These are phyloP conservation scores for Tachuris rubrigastra DNA, from an alignment of 2,113 vertebrate species.

Conservation along the genomic window DNA sequence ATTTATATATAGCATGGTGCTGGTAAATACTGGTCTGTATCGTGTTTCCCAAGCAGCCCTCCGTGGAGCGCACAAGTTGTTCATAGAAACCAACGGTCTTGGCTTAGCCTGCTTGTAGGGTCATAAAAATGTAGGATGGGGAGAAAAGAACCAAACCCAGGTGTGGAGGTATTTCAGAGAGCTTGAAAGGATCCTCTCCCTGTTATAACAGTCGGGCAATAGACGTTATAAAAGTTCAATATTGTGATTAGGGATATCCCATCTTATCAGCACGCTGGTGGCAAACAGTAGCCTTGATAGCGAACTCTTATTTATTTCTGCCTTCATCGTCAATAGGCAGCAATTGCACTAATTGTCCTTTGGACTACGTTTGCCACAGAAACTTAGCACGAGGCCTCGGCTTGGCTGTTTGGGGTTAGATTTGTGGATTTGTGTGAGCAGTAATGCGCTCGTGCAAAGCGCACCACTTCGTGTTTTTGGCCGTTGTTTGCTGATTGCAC, in stretches of 20 bases:
- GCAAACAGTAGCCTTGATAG: background rate
- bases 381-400: background rate
- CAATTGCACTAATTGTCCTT: background rate
- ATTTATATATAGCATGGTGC: background rate
- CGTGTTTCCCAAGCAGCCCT: background rate
- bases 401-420: background rate
- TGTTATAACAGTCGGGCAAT: background rate
- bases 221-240: background rate
- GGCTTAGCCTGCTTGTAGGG: background rate
- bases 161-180: background rate
- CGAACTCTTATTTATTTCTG: background rate
- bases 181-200: background rate
- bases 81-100: background rate
- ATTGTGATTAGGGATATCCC: background rate
- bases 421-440: background rate
- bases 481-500: conserved; percentile 9
- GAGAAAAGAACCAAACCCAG: background rate
- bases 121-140: background rate
- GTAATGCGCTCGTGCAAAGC: background rate
- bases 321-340: background rate
- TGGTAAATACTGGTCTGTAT: background rate
- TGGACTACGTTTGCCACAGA: accelerated
- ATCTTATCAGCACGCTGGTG: background rate
- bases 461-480: background rate
- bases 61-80: background rate